Conservation (phyloP, 2,797 vertebrate species). For the Cirrhinus molitorella region DNA sequence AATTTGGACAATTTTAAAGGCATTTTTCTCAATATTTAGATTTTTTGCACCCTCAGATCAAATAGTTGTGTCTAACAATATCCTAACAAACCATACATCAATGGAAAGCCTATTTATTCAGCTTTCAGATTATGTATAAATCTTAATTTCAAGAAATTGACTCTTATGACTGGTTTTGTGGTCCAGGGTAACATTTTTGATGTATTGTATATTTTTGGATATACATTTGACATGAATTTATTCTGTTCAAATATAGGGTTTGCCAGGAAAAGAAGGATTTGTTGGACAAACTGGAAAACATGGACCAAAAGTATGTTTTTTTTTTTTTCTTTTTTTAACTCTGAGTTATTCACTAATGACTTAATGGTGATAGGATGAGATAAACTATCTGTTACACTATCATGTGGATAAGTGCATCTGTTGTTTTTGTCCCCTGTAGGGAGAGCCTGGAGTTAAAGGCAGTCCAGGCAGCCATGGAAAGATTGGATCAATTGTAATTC, state of each 20-base stretch:
- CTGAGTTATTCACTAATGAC: background rate
- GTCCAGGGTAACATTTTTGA: background rate
- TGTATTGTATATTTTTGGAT: background rate
- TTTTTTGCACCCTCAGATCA: too few species aligned
- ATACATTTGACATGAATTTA: slow-evolving; percentile 1
- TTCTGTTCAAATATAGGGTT: slow-evolving; percentile 66
- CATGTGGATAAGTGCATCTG: background rate
- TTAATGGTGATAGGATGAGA: background rate
- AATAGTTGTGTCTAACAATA: too few species aligned
- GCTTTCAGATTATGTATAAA: too few species aligned
- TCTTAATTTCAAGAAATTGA: too few species aligned
- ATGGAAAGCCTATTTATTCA: too few species aligned
- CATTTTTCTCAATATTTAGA: too few species aligned
- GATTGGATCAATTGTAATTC: slow-evolving; percentile 70
- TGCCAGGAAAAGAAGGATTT: slow-evolving; percentile 70
- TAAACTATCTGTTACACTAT: background rate
- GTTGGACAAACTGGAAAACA: slow-evolving; percentile 69
- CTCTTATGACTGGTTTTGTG: too few species aligned
- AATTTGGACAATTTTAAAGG: too few species aligned
- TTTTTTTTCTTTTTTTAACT: background rate
- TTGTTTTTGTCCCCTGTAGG: slow-evolving; percentile 64
- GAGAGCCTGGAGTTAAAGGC: slow-evolving; percentile 70
- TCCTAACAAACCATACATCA: too few species aligned
- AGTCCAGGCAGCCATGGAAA: slow-evolving; percentile 67
- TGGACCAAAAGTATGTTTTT: slow-evolving; percentile 76